These are phyloP conservation scores for Sepioteuthis lessoniana DNA, from an alignment of 2,888 invertebrate species.

Conservation along the genomic window DNA sequence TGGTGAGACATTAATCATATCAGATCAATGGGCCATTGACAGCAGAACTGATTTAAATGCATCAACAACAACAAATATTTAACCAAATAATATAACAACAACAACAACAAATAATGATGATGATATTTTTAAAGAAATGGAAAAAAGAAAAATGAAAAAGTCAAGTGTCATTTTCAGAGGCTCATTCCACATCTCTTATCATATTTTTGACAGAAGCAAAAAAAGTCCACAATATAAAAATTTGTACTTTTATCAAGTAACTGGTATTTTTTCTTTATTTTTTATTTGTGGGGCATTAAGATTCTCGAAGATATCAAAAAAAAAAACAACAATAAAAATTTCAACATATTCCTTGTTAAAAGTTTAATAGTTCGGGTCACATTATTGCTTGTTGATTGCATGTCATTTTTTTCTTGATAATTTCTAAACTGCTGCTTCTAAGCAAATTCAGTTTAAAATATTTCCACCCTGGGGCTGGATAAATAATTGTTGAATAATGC, in stretches of 20 bases:
- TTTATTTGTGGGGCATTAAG: not conserved
- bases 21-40: not conserved
- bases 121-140: not conserved
- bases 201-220: not conserved
- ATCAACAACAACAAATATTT: not conserved
- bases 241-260: not conserved
- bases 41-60: not conserved
- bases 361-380: conserved; percentile 10
- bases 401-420: not conserved
- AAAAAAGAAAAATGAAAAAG: not conserved
- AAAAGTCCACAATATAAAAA: not conserved
- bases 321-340: not conserved
- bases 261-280: no score
- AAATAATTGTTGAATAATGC: conserved; percentile 33
- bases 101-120: not conserved
- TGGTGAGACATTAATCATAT: not conserved
- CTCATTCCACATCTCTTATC: not conserved
- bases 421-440: not conserved
- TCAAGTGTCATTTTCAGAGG: not conserved
- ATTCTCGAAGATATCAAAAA: not conserved
- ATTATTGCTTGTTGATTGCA: not conserved
- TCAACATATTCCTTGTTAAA: not conserved
- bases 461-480: conserved; percentile 13
- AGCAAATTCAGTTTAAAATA: not conserved
- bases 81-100: not conserved